Conservation (phyloP, 2,888 invertebrate genomes). For the Harpagoxenus sublaevis region DNA sequence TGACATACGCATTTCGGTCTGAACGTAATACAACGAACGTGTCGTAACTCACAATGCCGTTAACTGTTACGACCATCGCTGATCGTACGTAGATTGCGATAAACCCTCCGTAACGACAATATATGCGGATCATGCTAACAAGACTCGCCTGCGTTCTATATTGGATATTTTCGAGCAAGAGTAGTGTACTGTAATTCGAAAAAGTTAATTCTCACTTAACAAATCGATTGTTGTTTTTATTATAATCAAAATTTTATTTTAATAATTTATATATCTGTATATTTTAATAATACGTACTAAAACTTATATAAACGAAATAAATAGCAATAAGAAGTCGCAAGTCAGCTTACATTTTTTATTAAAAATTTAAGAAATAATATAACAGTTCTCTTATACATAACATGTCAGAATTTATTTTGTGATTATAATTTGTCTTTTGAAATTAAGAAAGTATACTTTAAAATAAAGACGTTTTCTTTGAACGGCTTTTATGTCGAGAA, state of each 20-base stretch:
- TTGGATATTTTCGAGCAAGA: neutral
- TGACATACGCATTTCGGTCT: conserved; percentile 6
- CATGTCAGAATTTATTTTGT: neutral
- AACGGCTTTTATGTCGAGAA: too few species aligned
- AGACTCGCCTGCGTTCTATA: neutral
- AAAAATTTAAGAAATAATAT: neutral
- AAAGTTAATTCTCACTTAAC: neutral
- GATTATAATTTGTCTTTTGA: neutral
- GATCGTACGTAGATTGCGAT: neutral
- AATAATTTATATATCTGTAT: neutral
- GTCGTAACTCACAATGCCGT: conserved; percentile 16
- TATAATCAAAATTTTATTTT: neutral
- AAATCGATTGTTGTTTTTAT: neutral
- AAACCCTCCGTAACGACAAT: neutral
- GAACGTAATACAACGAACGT: conserved; percentile 16
- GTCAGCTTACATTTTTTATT: neutral
- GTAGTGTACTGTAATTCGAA: neutral
- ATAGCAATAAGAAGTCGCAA: neutral
- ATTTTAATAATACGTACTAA: neutral
- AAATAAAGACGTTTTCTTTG: too few species aligned
- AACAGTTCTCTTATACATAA: neutral
- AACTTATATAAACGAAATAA: neutral
- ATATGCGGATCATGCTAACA: neutral
- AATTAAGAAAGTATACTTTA: neutral
- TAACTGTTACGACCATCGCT: neutral